Evolutionary conservation across 2,113 vertebrate genomes (phyloP).

Genomic region (Neotoma lepida): DNA sequence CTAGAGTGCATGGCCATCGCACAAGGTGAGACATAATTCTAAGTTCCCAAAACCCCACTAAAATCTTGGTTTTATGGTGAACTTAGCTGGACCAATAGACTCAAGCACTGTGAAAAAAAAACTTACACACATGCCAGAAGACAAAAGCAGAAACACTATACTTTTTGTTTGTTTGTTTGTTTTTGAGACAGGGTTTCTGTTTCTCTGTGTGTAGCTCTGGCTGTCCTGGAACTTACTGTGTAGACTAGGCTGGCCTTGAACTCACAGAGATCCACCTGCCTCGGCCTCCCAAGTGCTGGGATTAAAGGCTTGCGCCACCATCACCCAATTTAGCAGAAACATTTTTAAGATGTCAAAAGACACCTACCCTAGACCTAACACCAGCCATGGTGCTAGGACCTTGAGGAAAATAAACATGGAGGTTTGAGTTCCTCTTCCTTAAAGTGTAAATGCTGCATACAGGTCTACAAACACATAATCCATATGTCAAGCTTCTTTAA

Average conservation of each 20-base stretch:
- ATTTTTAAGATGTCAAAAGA: conserved; percentile 4
- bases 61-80: background rate
- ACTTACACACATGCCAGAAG: background rate
- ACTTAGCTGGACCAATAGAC: background rate
- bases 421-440: background rate
- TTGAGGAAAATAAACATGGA: background rate
- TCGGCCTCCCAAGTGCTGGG: too few species aligned
- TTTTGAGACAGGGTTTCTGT: too few species aligned
- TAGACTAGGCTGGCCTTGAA: too few species aligned
- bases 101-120: conserved; percentile 17
- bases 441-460: background rate
- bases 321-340: background rate
- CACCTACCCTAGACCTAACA: background rate
- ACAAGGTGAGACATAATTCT: background rate
- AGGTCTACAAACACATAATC: background rate
- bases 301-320: too few species aligned
- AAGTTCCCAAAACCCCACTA: background rate
- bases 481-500: background rate
- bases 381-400: background rate
- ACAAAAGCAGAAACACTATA: background rate
- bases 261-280: too few species aligned
- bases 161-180: too few species aligned
- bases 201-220: too few species aligned
- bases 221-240: too few species aligned
- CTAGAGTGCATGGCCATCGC: background rate